A percentile compares a stretch with the other conserved stretches of the same genome.
These are phyloP conservation scores for Gonioctena quinquepunctata DNA, from an alignment of 1,140 invertebrate species.

Conservation along the genomic window DNA sequence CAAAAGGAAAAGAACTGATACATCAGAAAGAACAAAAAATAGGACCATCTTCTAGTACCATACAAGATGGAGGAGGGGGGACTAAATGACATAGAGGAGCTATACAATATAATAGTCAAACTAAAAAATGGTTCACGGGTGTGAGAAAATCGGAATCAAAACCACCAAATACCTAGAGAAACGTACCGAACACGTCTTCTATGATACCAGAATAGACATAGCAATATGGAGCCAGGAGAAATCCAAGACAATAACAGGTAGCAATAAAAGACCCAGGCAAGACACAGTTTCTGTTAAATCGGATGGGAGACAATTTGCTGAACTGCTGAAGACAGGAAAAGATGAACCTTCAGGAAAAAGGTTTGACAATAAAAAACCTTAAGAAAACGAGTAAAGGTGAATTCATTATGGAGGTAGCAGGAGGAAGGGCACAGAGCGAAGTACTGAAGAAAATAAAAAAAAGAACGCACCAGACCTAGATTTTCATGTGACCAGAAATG, in stretches of 20 bases:
- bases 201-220: background rate
- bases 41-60: background rate
- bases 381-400: background rate
- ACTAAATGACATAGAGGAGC: background rate
- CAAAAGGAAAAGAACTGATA: background rate
- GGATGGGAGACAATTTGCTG: no score
- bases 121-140: background rate
- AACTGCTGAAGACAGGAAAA: background rate
- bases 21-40: background rate
- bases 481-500: background rate
- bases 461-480: background rate
- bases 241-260: background rate
- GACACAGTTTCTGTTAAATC: no score
- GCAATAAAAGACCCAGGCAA: background rate
- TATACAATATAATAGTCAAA: background rate
- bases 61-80: background rate
- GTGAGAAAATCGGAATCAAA: background rate
- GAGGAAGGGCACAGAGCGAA: background rate
- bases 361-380: background rate
- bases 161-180: background rate
- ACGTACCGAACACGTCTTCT: background rate
- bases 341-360: background rate
- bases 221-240: background rate
- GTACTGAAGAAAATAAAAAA: background rate
- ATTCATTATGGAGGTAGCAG: background rate